These are phyloP conservation scores for Oxyteleia sp. DNA, from an alignment of 2,888 invertebrate genomes.

Conservation along the genomic window DNA sequence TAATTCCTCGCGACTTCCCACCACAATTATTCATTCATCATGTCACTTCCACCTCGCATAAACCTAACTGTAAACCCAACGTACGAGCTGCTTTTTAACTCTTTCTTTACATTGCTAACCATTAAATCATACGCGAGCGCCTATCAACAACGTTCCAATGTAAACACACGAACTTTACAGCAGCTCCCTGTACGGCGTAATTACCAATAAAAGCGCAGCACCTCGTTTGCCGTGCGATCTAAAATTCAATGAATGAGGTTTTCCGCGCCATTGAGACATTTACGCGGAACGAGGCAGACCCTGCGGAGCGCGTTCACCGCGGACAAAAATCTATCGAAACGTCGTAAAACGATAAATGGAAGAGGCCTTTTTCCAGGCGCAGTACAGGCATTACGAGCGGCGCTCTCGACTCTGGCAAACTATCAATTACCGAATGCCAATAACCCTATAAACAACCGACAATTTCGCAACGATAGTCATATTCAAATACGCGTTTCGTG, in stretches of 20 bases:
- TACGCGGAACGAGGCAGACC: conserved; percentile 5
- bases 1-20: background rate
- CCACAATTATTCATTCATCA: background rate
- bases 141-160: conserved; percentile 12
- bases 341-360: conserved; percentile 28
- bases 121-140: conserved; percentile 36
- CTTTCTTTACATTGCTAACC: background rate
- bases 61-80: conserved; percentile 12
- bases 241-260: conserved; percentile 47
- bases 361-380: conserved; percentile 12
- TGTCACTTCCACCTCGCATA: background rate
- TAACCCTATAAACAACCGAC: conserved; percentile 44
- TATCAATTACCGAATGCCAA: conserved; percentile 61
- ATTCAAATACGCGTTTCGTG: conserved; percentile 46
- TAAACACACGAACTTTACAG: conserved; percentile 38
- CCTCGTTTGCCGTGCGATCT: conserved; percentile 19
- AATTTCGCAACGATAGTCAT: conserved; percentile 22
- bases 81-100: background rate
- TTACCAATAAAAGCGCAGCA: conserved; percentile 40
- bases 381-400: conserved; percentile 22
- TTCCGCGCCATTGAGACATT: conserved; percentile 57
- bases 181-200: conserved; percentile 36
- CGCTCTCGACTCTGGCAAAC: conserved; percentile 32
- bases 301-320: background rate
- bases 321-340: conserved; percentile 15